Evolutionary conservation across 2,888 invertebrate species (phyloP), one percentile per base, ranked within the genome.

Genomic region (Protonemura montana): DNA sequence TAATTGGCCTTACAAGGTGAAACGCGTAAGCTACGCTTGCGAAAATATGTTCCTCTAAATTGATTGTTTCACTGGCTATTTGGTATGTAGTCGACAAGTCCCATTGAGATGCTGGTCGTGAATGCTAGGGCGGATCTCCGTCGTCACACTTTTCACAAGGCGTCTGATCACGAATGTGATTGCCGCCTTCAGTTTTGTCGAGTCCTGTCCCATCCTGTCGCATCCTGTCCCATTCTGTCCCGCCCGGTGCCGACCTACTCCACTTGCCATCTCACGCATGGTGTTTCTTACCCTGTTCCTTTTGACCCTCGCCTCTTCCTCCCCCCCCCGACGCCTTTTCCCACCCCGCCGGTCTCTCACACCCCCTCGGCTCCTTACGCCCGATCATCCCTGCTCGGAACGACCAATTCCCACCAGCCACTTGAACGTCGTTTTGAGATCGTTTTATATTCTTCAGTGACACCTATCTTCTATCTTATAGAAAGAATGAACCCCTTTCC

Each of bases 141-240:
- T 59, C 59, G 59, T 59, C 59, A 59, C 59, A 59, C 59, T 59
- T 59, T 59, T 59, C 59, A 59, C 85, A 41, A 42, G 85, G 28
- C 41, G 80, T 86, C 86, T 86, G 85, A 85, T 86, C 86, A 86
- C 86, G 86, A 85, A 86, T 78, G 28, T 81, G 80, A 85, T 85
- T 85, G 84, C 78, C 84, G 26, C 77, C 30, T 78, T 29, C 77
- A 78, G 78, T 78, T 28, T 81, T 81, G 29, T 2, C 81, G 29
- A 10, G 81, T n/a, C 7, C 81, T 30, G 16, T 29, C 28, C 26
- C n/a, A 29, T 78, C 83, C 21, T 76, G 25, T 29, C 83, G 41
- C 28, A 28, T 30, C 25, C 26, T 27, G 86, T 80, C 86, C 82
- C 76, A 78, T 78, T 83, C 26, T 13, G 29, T 78, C 83, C 21